A percentile compares a stretch with the other conserved stretches of the same genome.
phyloP scores from a whole-genome alignment of 2,888 invertebrate genomes.

The Drosophila anomalata region DNA sequence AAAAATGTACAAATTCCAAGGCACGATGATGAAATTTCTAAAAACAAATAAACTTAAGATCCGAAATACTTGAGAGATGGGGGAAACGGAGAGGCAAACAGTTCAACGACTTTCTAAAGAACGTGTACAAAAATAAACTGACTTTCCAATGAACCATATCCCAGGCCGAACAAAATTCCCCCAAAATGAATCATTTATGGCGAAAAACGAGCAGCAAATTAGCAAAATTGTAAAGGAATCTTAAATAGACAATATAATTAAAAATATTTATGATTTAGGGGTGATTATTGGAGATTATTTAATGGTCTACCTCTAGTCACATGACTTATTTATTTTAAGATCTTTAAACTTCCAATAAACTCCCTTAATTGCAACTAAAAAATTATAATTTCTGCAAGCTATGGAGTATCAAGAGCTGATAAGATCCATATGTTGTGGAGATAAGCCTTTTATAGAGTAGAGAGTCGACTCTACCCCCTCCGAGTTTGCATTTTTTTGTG shows the following conservation, averaged over 20 bases:
- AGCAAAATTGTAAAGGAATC: not conserved
- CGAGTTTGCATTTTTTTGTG: constrained; percentile 4
- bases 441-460: constrained; percentile 11
- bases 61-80: too few relatives aligned
- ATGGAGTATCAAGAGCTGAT: constrained; percentile 1
- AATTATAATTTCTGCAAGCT: constrained; percentile 1
- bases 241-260: not conserved
- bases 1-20: constrained; percentile 22
- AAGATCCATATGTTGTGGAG: constrained; percentile 24
- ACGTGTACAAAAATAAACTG: constrained; percentile 48
- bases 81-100: constrained; percentile 19
- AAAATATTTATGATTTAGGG: too few relatives aligned
- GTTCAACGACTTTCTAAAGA: constrained; percentile 53
- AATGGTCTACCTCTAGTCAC: not conserved
- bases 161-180: constrained; percentile 25
- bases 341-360: too few relatives aligned
- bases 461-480: constrained; percentile 4
- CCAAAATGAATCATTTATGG: constrained; percentile 43
- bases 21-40: constrained; percentile 35
- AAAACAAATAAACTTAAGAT: constrained; percentile 39
- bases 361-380: not conserved
- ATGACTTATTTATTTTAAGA: not conserved
- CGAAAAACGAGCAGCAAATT: constrained; percentile 9
- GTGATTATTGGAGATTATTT: too few relatives aligned
- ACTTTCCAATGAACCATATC: constrained; percentile 44